Conservation (phyloP, 2,888 invertebrate species). For the Limenitis camilla region DNA sequence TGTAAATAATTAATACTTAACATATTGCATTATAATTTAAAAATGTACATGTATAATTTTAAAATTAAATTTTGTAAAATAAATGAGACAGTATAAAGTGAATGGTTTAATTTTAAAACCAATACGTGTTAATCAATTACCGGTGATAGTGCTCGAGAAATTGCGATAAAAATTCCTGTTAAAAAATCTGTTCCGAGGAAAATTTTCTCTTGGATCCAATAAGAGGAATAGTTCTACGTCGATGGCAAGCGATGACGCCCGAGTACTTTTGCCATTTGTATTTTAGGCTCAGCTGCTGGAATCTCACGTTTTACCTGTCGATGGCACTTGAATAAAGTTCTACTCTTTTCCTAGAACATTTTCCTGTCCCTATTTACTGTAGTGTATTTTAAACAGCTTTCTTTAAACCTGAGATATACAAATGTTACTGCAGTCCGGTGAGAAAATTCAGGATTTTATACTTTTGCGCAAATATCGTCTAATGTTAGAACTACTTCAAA, state of each 20-base stretch:
- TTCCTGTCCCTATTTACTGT: slow-evolving; percentile 9
- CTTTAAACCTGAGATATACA: slow-evolving; percentile 1
- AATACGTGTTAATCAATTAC: background rate
- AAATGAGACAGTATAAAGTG: background rate
- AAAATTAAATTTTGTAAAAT: slow-evolving; percentile 9
- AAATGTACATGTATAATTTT: slow-evolving; percentile 23
- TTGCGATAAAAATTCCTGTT: slow-evolving; percentile 8
- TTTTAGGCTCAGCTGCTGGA: slow-evolving; percentile 32
- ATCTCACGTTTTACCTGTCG: slow-evolving; percentile 39
- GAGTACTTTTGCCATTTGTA: slow-evolving; percentile 46
- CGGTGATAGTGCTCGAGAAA: background rate
- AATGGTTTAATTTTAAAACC: background rate
- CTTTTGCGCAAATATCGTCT: background rate
- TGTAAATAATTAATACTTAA: slow-evolving; percentile 48
- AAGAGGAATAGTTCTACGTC: slow-evolving; percentile 20
- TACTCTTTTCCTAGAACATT: slow-evolving; percentile 19
- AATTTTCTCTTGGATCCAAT: slow-evolving; percentile 15
- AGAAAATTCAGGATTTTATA: background rate
- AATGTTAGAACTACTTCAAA: no score
- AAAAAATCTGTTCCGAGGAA: slow-evolving; percentile 14
- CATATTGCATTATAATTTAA: slow-evolving; percentile 30
- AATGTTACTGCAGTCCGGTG: background rate
- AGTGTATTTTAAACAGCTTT: slow-evolving; percentile 11
- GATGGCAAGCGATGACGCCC: slow-evolving; percentile 35
- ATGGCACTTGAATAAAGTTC: slow-evolving; percentile 31